Conservation (phyloP, 2,797 vertebrate genomes). For the Limnodromus scolopaceus region DNA sequence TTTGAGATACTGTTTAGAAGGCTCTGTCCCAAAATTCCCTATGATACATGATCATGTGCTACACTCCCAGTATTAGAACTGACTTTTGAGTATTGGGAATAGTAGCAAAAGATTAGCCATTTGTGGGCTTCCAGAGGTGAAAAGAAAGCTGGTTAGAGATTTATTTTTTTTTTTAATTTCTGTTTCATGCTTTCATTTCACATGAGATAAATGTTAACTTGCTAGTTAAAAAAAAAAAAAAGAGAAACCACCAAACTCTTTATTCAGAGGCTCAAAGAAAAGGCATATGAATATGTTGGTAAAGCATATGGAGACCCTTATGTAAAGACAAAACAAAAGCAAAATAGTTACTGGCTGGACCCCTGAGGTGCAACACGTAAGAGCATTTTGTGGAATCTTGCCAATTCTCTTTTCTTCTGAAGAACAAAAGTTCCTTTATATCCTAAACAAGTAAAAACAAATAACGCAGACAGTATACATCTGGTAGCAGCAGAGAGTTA, state of each 20-base stretch:
- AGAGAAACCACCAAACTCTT: neutral
- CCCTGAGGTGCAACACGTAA: slow-evolving; percentile 11
- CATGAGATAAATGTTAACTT: neutral
- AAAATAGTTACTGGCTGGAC: slow-evolving; percentile 31
- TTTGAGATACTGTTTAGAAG: neutral
- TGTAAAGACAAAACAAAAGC: slow-evolving; percentile 47
- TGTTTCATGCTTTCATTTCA: neutral
- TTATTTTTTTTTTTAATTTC: neutral
- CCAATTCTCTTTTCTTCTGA: slow-evolving; percentile 24
- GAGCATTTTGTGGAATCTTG: slow-evolving; percentile 38
- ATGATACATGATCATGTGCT: neutral
- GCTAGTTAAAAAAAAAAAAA: neutral
- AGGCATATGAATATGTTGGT: slow-evolving; percentile 40
- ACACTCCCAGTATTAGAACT: neutral
- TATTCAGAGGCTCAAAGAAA: neutral
- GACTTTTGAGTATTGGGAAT: neutral
- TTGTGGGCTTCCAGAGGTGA: neutral
- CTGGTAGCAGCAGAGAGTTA: neutral
- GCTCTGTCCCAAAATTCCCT: neutral
- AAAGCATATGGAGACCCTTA: slow-evolving; percentile 58
- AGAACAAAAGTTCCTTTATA: slow-evolving; percentile 30
- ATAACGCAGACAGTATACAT: neutral
- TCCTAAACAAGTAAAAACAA: slow-evolving; percentile 23
- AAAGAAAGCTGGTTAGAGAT: neutral
- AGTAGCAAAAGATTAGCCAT: neutral